Conservation (phyloP, 2,113 vertebrate species). For the Neodontobutis hainanensis region DNA sequence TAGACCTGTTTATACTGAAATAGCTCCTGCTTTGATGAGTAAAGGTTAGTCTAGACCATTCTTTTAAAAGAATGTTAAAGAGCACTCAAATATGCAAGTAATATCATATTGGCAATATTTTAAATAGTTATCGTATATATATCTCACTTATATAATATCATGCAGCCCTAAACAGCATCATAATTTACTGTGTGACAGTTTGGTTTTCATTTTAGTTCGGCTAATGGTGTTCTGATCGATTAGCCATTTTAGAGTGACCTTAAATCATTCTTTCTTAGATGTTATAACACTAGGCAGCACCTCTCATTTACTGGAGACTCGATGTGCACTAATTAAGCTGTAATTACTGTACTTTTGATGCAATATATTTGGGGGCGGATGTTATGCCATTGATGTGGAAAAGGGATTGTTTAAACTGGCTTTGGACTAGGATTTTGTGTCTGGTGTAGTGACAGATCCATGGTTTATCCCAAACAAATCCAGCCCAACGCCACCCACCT, state of each 20-base stretch:
- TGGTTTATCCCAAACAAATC: conserved; percentile 46
- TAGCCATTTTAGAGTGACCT: conserved; percentile 4
- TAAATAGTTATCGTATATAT: too few relatives aligned
- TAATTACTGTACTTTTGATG: not conserved
- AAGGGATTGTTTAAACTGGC: conserved; percentile 1
- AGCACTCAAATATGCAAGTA: too few relatives aligned
- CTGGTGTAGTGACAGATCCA: conserved; percentile 17
- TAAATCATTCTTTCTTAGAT: not conserved
- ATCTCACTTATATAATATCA: too few relatives aligned
- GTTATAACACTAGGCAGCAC: not conserved
- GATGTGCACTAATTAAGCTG: not conserved
- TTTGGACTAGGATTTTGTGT: conserved; percentile 22
- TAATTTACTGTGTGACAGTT: not conserved
- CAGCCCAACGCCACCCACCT: conserved; percentile 43
- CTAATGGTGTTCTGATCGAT: conserved; percentile 4
- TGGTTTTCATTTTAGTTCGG: conserved; percentile 2
- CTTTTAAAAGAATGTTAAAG: too few relatives aligned
- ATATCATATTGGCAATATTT: too few relatives aligned
- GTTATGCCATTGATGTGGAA: not conserved
- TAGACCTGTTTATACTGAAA: too few relatives aligned
- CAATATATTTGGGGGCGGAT: not conserved
- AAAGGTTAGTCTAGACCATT: too few relatives aligned
- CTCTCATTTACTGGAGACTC: not conserved
- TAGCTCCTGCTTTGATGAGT: too few relatives aligned
- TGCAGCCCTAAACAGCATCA: not conserved